A percentile compares a stretch with the other conserved stretches of the same genome.
Evolutionary conservation across 64 coral and sea anemone genomes (phyloP).

Genomic region (Orbicella faveolata): DNA sequence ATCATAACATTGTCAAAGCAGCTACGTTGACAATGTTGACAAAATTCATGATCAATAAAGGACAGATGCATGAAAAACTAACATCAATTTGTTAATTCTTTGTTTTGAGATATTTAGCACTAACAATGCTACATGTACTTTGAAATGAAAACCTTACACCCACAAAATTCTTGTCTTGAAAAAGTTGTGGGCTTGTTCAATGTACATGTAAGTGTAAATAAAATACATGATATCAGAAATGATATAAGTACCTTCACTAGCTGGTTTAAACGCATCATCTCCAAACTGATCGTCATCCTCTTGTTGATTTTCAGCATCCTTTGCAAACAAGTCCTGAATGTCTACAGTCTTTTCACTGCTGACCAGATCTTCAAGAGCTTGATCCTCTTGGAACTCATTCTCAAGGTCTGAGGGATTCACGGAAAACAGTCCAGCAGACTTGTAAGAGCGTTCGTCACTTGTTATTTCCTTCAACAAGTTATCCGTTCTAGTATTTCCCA

Average conservation of each 20-base stretch:
- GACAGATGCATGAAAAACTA: too few relatives aligned
- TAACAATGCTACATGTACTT: too few relatives aligned
- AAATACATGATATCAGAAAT: background rate
- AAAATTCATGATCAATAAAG: too few relatives aligned
- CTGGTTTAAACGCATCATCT: conserved; percentile 83
- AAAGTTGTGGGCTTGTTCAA: background rate
- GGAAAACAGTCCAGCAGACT: conserved; percentile 13
- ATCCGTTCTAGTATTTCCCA: conserved; percentile 49
- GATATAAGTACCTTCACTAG: conserved; percentile 63
- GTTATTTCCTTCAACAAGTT: conserved; percentile 59
- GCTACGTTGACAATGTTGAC: too few relatives aligned
- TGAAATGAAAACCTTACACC: too few relatives aligned
- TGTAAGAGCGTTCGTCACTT: conserved; percentile 19
- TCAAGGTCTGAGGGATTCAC: conserved; percentile 30
- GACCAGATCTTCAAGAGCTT: background rate
- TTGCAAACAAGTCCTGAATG: conserved; percentile 2
- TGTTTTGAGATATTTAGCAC: too few relatives aligned
- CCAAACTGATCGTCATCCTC: conserved; percentile 62
- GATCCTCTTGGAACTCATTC: conserved; percentile 1
- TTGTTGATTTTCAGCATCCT: conserved; percentile 27
- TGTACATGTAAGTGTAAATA: background rate
- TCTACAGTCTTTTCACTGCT: background rate
- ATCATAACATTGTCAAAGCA: too few relatives aligned
- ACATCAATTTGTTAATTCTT: too few relatives aligned
- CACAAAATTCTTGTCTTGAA: too few relatives aligned